Conservation (phyloP, 2,888 invertebrate genomes). For the Drosophila fungiperda region DNA sequence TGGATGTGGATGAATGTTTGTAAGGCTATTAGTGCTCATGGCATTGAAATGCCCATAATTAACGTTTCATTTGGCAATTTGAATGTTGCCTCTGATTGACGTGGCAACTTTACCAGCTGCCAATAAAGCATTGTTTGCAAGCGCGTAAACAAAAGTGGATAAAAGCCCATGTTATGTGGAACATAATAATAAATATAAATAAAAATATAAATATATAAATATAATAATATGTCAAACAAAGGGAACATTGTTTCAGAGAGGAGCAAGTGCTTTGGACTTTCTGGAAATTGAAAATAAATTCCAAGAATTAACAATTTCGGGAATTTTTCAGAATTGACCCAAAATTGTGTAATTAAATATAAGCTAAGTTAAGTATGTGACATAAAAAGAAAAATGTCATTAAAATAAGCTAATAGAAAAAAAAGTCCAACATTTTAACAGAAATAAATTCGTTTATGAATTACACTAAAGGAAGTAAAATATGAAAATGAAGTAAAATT, state of each 20-base stretch:
- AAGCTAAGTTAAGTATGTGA: neutral
- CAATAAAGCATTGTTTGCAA: neutral
- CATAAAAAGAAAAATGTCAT: neutral
- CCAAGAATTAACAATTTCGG: neutral
- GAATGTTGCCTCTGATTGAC: slow-evolving; percentile 62
- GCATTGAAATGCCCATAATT: slow-evolving; percentile 55
- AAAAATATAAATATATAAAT: neutral
- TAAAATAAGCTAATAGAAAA: neutral
- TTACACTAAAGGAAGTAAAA: neutral
- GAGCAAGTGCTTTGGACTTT: neutral
- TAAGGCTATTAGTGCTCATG: slow-evolving; percentile 1
- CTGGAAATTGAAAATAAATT: neutral
- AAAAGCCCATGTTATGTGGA: neutral
- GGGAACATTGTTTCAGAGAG: neutral
- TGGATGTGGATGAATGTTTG: neutral
- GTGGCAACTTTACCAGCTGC: slow-evolving; percentile 54
- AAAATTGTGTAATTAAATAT: neutral
- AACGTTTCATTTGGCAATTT: slow-evolving; percentile 65
- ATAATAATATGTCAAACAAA: neutral
- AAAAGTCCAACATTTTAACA: neutral
- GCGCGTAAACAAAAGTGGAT: slow-evolving; percentile 5
- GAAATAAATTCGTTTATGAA: neutral
- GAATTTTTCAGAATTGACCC: neutral
- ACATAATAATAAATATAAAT: neutral
- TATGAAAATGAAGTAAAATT: neutral